Evolutionary conservation across 2,797 vertebrate species (phyloP).

Genomic region (Halcyon badia): DNA sequence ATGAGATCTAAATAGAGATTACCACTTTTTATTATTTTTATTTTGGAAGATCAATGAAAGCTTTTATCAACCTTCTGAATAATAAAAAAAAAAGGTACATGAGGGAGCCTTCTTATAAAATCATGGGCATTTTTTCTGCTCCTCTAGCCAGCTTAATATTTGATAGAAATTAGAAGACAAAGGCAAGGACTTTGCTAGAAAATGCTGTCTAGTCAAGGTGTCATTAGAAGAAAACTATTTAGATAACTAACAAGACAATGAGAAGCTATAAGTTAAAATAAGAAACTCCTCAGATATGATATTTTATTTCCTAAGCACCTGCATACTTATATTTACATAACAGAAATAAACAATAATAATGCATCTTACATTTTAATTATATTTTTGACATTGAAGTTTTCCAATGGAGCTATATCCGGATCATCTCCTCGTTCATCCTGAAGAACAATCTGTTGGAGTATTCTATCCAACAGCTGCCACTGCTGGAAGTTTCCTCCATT

Average conservation of each 20-base stretch:
- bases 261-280: not conserved
- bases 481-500: constrained; percentile 91
- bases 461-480: constrained; percentile 96
- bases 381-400: constrained; percentile 97
- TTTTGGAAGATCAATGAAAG: not conserved
- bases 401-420: constrained; percentile 90
- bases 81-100: not conserved
- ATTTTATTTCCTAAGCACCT: not conserved
- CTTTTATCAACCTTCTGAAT: not conserved
- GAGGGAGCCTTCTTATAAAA: not conserved
- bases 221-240: not conserved
- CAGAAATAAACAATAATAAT: not conserved
- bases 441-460: constrained; percentile 96
- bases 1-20: not conserved
- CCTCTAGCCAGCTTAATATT: not conserved
- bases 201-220: not conserved
- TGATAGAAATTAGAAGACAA: not conserved
- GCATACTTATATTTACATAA: not conserved
- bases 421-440: constrained; percentile 95
- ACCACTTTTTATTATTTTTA: not conserved
- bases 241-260: not conserved
- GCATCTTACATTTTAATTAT: constrained; percentile 94
- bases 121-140: not conserved
- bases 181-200: not conserved
- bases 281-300: not conserved